Evolutionary conservation across 2,888 invertebrate genomes (phyloP).

Genomic region (Galerucella pusilla): DNA sequence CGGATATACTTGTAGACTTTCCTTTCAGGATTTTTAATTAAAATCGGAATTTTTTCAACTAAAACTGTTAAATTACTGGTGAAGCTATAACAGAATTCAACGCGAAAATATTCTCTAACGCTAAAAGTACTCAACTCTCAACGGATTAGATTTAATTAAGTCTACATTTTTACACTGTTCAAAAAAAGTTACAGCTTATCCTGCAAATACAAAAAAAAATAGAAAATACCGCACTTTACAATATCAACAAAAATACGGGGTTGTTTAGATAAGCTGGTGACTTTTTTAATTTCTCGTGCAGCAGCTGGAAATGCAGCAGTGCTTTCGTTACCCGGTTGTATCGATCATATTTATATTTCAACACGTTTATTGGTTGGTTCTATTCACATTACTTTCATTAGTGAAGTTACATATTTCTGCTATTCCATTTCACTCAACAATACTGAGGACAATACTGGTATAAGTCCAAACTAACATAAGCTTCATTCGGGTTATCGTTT

Average conservation of each 20-base stretch:
- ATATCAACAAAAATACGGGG: neutral
- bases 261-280: no score
- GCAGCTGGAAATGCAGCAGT: no score
- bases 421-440: no score
- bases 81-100: neutral
- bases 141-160: constrained; percentile 11
- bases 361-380: no score
- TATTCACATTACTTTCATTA: no score
- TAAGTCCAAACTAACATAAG: no score
- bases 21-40: neutral
- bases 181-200: neutral
- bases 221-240: neutral
- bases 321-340: no score
- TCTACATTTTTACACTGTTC: neutral
- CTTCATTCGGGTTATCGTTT: no score
- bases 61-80: neutral
- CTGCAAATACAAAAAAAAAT: neutral
- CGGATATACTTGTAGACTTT: neutral
- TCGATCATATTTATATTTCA: no score
- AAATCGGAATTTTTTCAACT: neutral
- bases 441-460: no score
- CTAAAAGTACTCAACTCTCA: neutral
- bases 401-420: no score
- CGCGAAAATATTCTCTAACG: neutral
- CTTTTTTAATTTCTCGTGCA: no score